Conservation (phyloP, 2,888 invertebrate species). For the Chymomyza fuscimana region DNA sequence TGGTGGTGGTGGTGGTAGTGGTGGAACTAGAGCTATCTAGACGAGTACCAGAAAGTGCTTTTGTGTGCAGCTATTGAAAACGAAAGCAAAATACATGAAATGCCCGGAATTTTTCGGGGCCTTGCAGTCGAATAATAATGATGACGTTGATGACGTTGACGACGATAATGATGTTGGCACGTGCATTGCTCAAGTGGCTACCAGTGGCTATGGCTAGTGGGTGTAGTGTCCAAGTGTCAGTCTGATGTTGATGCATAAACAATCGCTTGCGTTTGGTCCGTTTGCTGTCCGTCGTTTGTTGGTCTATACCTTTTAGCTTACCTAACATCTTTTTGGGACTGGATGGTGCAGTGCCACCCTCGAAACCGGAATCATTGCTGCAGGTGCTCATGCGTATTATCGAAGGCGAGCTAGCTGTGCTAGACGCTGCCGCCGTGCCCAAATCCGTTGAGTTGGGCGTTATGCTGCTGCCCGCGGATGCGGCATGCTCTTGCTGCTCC, state of each 20-base stretch:
- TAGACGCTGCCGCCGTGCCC: conserved; percentile 36
- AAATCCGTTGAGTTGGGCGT: conserved; percentile 21
- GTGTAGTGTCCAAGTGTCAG: conserved; percentile 9
- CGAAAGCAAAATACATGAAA: conserved; percentile 44
- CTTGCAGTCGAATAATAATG: neutral
- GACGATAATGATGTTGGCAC: conserved; percentile 37
- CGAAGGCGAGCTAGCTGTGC: conserved; percentile 68
- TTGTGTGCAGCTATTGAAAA: conserved; percentile 38
- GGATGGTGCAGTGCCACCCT: conserved; percentile 84
- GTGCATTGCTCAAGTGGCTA: conserved; percentile 49
- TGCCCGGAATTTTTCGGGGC: conserved; percentile 15
- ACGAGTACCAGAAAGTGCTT: neutral
- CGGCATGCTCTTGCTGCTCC: conserved; percentile 18
- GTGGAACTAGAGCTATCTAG: neutral
- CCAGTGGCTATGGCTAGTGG: conserved; percentile 2
- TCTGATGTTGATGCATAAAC: conserved; percentile 2
- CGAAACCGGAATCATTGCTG: conserved; percentile 92
- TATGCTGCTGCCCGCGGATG: conserved; percentile 28
- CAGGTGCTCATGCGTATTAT: conserved; percentile 85
- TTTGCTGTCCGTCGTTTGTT: conserved; percentile 12
- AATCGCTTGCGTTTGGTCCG: conserved; percentile 1
- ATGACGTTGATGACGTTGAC: conserved; percentile 3
- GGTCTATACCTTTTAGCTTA: conserved; percentile 61
- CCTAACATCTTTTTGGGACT: conserved; percentile 84
- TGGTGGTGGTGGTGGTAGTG: no score